Base-by-base conservation (phyloP, 2,113 vertebrate genomes). In the Scophthalmus maximus region DNA sequence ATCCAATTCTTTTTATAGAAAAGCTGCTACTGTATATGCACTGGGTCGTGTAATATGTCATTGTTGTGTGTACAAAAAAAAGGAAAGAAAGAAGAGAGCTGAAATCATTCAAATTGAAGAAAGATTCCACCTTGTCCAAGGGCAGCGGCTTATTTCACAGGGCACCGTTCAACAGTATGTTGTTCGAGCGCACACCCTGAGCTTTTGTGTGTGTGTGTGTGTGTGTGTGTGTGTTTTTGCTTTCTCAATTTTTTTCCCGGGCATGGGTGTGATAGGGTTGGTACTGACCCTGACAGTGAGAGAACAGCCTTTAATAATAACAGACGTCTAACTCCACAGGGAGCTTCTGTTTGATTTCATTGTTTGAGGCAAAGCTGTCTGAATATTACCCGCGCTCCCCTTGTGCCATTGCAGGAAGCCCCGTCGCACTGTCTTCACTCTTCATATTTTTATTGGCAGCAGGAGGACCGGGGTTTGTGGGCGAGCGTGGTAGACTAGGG, bases 241-340 rank as follows among this genome's bases (percentile, higher is more conserved):
- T 42, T 26, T 44, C n/a, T n/a, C n/a, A n/a, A n/a, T n/a, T 64
- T 56, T 42, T 34, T 64, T 42, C 15, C 20, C 26, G 36, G 38
- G 60, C 69, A 68, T 70, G 68, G 56, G 73, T 76, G 67, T 73
- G 70, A 86, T 68, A 85, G 75, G 47, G 74, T 81, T 66, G 82
- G 58, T 27, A 65, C 82, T 90, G 85, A 87, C 88, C 89, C 88
- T 87, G 83, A 89, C 86, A 85, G 84, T 61, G 76, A 83, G 79
- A 87, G 82, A 91, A 82, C 82, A 86, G 79, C 80, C 89, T 91
- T 91, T 92, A 91, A 91, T 92, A 91, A 91, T 91, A 90, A 89
- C 82, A 83, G 82, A 83, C 81, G 67, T 84, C 86, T 74, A 81
- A 80, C 81, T 89, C 89, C 79, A 86, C 57, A 49, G 84, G 87